A percentile compares a stretch with the other conserved stretches of the same genome.
These are phyloP conservation scores for Barbus barbus DNA, from an alignment of 2,113 vertebrate species.

Conservation along the genomic window DNA sequence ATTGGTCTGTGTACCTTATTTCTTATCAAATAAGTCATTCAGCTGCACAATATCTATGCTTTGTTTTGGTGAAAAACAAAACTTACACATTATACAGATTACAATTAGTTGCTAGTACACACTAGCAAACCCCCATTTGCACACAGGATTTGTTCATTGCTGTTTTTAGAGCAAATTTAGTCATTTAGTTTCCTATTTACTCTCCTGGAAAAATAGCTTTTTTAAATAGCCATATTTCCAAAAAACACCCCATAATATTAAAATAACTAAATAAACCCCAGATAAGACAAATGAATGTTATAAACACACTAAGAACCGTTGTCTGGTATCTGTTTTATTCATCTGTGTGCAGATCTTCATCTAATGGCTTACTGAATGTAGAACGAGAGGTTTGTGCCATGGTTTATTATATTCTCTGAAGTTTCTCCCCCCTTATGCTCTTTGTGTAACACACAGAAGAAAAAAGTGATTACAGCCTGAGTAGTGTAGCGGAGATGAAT, in stretches of 20 bases:
- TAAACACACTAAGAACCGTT: background rate
- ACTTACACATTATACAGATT: background rate
- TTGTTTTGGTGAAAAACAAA: background rate
- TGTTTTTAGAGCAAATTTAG: background rate
- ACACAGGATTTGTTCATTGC: background rate
- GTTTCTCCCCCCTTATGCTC: background rate
- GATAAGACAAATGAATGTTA: background rate
- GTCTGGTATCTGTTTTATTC: background rate
- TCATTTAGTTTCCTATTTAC: background rate
- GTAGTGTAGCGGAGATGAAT: background rate
- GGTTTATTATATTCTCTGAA: background rate
- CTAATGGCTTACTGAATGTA: background rate
- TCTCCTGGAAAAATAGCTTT: background rate
- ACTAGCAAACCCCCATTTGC: background rate
- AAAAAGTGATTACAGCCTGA: background rate
- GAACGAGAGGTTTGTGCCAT: background rate
- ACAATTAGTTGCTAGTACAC: no score
- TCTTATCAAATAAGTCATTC: background rate
- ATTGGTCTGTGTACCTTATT: background rate
- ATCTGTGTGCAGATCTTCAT: background rate
- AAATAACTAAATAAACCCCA: background rate
- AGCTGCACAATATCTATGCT: no score
- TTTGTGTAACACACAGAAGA: background rate
- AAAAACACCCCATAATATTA: background rate
- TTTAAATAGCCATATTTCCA: background rate